These are phyloP conservation scores for Crotalus tigris DNA, from an alignment of 2,113 vertebrate species.

Conservation along the genomic window DNA sequence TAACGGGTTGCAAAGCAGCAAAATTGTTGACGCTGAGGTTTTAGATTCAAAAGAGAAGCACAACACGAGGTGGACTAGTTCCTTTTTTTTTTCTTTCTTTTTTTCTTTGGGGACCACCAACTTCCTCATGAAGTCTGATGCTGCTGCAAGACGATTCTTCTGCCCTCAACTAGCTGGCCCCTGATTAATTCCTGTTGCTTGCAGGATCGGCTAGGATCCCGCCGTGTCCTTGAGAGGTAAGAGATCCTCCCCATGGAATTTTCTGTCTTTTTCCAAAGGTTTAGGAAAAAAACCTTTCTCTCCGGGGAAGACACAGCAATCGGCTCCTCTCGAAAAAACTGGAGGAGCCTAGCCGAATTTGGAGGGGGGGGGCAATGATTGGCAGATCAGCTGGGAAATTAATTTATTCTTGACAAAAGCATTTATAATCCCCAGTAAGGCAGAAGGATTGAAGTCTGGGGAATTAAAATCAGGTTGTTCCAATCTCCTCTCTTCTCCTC, in stretches of 20 bases:
- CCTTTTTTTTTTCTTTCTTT: not conserved
- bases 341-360: not conserved
- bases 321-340: not conserved
- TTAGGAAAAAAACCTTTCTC: not conserved
- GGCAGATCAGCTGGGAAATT: not conserved
- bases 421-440: not conserved
- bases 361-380: accelerated
- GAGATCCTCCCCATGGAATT: not conserved
- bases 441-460: not conserved
- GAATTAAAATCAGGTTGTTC: not conserved
- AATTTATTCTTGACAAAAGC: not conserved
- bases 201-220: not conserved
- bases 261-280: not conserved
- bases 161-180: not conserved
- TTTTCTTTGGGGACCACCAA: accelerated
- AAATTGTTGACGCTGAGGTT: too few species aligned
- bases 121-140: constrained; percentile 27
- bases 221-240: not conserved
- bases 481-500: too few species aligned
- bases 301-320: too few species aligned
- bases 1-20: not conserved
- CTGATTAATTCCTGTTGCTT: not conserved
- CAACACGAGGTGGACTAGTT: not conserved
- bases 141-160: not conserved
- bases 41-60: not conserved